phyloP scores from a whole-genome alignment of 2,113 vertebrate genomes.

The Chaenocephalus aceratus region DNA sequence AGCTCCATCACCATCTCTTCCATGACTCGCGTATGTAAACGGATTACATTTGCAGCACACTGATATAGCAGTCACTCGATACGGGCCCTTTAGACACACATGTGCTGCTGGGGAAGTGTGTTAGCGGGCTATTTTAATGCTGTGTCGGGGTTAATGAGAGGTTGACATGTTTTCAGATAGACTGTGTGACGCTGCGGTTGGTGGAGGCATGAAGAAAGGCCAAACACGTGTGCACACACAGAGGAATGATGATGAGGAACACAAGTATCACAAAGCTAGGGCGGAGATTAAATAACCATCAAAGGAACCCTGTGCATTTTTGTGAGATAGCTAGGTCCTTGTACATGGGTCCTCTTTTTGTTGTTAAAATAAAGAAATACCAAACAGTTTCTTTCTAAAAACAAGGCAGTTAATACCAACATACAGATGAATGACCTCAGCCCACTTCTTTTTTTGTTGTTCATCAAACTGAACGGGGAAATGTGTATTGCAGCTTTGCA shows the following conservation, averaged over 20 bases:
- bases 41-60: slow-evolving; percentile 12
- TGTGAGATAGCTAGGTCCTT: too few species aligned
- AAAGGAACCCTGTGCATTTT: neutral
- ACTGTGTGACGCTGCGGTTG: slow-evolving; percentile 42
- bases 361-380: too few species aligned
- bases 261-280: slow-evolving; percentile 7
- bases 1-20: slow-evolving; percentile 32
- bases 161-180: slow-evolving; percentile 53
- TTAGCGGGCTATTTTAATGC: slow-evolving; percentile 60
- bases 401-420: too few species aligned
- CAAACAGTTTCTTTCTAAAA: too few species aligned
- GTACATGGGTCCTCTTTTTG: too few species aligned
- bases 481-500: neutral
- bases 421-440: neutral
- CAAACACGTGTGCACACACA: slow-evolving; percentile 1
- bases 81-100: slow-evolving; percentile 13
- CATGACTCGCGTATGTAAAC: slow-evolving; percentile 29
- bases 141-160: slow-evolving; percentile 43
- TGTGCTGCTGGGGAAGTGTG: slow-evolving; percentile 16
- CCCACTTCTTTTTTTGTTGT: too few species aligned
- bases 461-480: neutral
- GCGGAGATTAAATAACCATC: neutral
- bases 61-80: slow-evolving; percentile 40
- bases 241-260: slow-evolving; percentile 3
- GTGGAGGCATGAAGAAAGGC: slow-evolving; percentile 7